Percentiles rank a stretch among this genome's conserved stretches.
Conservation (phyloP, 2,888 invertebrate genomes). For the Smittia aterrima region DNA sequence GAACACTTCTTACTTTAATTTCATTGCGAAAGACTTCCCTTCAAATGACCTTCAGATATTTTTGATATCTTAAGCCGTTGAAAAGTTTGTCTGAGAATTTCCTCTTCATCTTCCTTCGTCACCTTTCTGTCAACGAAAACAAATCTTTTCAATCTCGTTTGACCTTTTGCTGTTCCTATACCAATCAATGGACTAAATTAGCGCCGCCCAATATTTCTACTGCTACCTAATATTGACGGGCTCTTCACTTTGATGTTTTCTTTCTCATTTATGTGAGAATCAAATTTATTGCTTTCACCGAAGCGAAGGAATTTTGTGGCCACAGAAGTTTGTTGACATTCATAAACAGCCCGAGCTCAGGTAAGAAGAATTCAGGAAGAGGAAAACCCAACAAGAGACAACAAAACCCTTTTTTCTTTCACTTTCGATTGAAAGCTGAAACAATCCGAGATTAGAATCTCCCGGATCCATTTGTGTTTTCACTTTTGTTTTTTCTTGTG, state of each 20-base stretch:
- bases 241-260: neutral
- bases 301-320: neutral
- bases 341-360: neutral
- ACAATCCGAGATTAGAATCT: neutral
- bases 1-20: too few relatives aligned
- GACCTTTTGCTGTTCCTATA: neutral
- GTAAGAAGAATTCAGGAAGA: neutral
- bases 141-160: too few relatives aligned
- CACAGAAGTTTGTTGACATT: slow-evolving; percentile 1
- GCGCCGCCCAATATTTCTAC: neutral
- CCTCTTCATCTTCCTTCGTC: too few relatives aligned
- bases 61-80: too few relatives aligned
- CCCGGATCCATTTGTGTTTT: slow-evolving; percentile 1
- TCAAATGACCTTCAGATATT: too few relatives aligned
- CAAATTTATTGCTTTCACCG: slow-evolving; percentile 1
- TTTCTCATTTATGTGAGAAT: neutral
- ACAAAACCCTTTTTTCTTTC: neutral
- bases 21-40: too few relatives aligned
- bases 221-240: too few relatives aligned
- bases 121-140: too few relatives aligned
- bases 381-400: neutral
- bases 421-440: neutral
- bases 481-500: neutral
- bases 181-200: neutral
- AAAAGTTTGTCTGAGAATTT: too few relatives aligned